Conservation (phyloP, 2,888 invertebrate genomes). For the Cylindroiulus punctatus region DNA sequence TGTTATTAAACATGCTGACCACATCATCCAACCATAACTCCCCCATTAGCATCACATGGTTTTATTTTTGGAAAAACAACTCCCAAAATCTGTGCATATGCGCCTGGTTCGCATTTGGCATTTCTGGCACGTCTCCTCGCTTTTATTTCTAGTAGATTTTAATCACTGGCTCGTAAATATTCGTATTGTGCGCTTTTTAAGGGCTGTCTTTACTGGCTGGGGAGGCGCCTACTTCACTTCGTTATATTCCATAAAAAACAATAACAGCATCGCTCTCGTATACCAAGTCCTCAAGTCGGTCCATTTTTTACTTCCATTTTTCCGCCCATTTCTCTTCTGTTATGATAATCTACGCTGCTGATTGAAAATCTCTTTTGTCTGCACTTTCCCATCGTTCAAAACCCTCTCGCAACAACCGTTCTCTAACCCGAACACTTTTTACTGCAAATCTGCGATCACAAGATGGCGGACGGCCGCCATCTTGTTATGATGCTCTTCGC, state of each 20-base stretch:
- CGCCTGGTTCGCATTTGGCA: background rate
- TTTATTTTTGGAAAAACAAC: too few species aligned
- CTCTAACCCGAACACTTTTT: background rate
- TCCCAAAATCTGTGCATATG: too few species aligned
- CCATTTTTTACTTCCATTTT: background rate
- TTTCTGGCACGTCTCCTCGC: background rate
- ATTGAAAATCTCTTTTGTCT: constrained; percentile 21
- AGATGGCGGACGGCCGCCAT: background rate
- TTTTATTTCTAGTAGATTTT: background rate
- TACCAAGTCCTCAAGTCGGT: background rate
- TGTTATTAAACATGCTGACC: too few species aligned
- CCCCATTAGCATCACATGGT: too few species aligned
- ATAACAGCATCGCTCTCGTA: background rate
- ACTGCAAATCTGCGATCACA: background rate
- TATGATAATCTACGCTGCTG: background rate
- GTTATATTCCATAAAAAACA: constrained; percentile 32
- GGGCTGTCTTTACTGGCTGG: background rate
- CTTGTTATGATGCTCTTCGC: background rate
- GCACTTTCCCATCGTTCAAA: background rate
- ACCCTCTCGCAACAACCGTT: background rate
- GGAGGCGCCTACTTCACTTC: too few species aligned
- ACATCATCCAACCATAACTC: too few species aligned
- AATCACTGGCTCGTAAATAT: background rate
- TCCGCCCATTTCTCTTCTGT: background rate
- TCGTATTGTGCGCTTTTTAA: background rate